These are phyloP conservation scores for Cydia pomonella DNA, from an alignment of 1,140 invertebrate genomes.

Conservation along the genomic window DNA sequence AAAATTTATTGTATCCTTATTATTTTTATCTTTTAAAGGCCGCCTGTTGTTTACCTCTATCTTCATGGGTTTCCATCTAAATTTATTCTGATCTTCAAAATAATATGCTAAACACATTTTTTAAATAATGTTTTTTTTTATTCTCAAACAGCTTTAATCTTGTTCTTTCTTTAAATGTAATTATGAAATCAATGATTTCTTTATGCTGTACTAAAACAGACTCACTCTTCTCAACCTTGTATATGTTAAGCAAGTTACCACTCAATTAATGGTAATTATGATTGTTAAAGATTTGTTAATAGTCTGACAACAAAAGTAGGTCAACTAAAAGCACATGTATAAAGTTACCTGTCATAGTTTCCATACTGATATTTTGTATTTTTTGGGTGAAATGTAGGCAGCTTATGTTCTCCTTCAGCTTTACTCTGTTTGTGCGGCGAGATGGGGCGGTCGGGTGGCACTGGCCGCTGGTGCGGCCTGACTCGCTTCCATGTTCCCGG, in stretches of 20 bases:
- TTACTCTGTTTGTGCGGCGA: constrained; percentile 64
- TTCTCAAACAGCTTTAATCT: too few relatives aligned
- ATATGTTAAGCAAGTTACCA: not conserved
- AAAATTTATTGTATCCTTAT: too few relatives aligned
- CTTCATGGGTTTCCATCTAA: too few relatives aligned
- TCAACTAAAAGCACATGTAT: constrained; percentile 5
- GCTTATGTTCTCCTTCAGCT: constrained; percentile 70
- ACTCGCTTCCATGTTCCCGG: constrained; percentile 88
- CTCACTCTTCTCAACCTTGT: not conserved
- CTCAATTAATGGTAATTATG: not conserved
- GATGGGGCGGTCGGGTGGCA: constrained; percentile 57
- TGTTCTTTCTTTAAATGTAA: too few relatives aligned
- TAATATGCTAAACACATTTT: too few relatives aligned
- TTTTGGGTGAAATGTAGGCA: constrained; percentile 88
- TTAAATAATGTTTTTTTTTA: too few relatives aligned
- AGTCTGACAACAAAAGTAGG: constrained; percentile 4
- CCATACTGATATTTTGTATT: constrained; percentile 94
- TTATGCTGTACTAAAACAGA: not conserved
- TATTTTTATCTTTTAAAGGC: too few relatives aligned
- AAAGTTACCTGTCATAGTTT: constrained; percentile 92
- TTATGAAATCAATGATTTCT: too few relatives aligned
- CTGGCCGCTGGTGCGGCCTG: constrained; percentile 58
- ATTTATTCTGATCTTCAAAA: too few relatives aligned
- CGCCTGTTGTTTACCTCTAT: too few relatives aligned
- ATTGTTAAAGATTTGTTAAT: constrained; percentile 11